These are phyloP conservation scores for Frankliniella intonsa DNA, from an alignment of 2,888 invertebrate genomes.

Conservation along the genomic window DNA sequence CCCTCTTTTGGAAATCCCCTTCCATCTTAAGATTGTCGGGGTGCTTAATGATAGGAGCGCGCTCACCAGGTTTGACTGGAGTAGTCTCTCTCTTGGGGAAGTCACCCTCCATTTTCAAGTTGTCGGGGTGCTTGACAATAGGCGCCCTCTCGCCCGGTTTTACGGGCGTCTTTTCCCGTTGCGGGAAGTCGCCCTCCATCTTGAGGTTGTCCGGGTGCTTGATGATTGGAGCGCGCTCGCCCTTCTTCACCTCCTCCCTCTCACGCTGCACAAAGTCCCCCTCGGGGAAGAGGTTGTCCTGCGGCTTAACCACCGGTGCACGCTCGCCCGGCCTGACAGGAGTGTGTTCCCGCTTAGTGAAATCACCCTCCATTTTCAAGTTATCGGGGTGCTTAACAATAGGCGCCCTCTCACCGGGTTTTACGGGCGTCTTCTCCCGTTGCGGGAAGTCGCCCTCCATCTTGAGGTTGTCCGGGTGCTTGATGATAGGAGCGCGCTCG, in stretches of 20 bases:
- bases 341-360: conserved; percentile 37
- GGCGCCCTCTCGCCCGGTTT: conserved; percentile 42
- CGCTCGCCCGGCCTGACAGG: conserved; percentile 42
- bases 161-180: conserved; percentile 40
- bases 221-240: conserved; percentile 41
- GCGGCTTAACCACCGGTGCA: conserved; percentile 35
- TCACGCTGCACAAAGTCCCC: conserved; percentile 45
- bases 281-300: conserved; percentile 53
- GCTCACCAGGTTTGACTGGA: conserved; percentile 44
- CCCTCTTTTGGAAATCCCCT: conserved; percentile 49
- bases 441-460: background rate
- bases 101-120: conserved; percentile 49
- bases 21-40: conserved; percentile 58
- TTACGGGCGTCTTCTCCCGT: background rate
- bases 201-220: conserved; percentile 43
- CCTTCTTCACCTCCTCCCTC: conserved; percentile 42
- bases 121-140: conserved; percentile 45
- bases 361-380: conserved; percentile 41
- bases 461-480: conserved; percentile 39
- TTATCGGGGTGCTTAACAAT: conserved; percentile 43
- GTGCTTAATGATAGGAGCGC: conserved; percentile 49
- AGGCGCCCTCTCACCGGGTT: conserved; percentile 55
- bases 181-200: conserved; percentile 49
- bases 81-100: conserved; percentile 43
- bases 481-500: conserved; percentile 44